Evolutionary conservation across 2,113 vertebrate genomes (phyloP), one percentile per base, ranked within the genome.

Genomic region (Hylia prasina): DNA sequence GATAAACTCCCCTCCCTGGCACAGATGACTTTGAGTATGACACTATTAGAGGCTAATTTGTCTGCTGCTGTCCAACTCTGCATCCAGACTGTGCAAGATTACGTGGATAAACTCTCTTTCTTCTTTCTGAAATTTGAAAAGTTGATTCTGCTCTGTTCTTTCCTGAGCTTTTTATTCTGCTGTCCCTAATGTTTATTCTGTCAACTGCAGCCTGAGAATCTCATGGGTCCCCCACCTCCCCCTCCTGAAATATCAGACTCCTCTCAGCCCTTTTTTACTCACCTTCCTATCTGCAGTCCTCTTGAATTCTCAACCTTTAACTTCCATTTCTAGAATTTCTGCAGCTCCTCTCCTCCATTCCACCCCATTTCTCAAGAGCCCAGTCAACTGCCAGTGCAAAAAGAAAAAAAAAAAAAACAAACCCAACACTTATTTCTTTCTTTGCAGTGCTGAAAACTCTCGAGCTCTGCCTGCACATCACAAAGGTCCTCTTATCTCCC

Each of bases 341-440:
- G 68, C 80, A 51, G 35, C 72, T 81, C 30, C 64, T 81, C 27
- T 66, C 13, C 68, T 87, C 56, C 64, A 39, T 89, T 82, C 56
- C 77, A 54, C 72, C 27, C 83, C 23, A 47, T 94, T 96, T 87
- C 94, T 96, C 87, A 96, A 89, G 40, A 91, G 87, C 50, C 30
- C 58, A 77, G 80, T 21, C 54, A 91, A 73, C 23, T 66, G 72
- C 68, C 39, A 73, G 64, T 21, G 54, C 33, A 61, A 78, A 86
- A 83, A 87, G 22, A 11, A 20, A 27, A 54, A 15, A 19, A 58
- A 57, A 56, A 40, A 12, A 50, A 13, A 31, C n/a, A 13, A 5
- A 1, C 13, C 13, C 10, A 31, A 50, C 42, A 39, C 40, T 18
- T 37, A 1, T 75, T 72, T 80, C 82, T 83, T 60, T 51, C 12